phyloP scores from a whole-genome alignment of 2,113 vertebrate species.

The Xerus inauris region DNA sequence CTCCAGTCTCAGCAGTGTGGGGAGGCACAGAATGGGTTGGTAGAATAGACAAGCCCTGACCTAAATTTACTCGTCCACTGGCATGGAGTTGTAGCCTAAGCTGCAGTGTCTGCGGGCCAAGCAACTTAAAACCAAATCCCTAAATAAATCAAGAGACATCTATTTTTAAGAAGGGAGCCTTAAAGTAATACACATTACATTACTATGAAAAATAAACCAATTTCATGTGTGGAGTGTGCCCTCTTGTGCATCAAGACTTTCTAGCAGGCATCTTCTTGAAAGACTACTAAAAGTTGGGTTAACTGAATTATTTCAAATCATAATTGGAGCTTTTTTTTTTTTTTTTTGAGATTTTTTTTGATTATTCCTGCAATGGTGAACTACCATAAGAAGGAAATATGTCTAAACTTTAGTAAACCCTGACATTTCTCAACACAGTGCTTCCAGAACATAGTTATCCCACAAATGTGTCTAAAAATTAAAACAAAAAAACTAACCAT shows the following conservation, averaged over 20 bases:
- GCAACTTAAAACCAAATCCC: constrained; percentile 14
- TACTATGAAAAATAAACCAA: not conserved
- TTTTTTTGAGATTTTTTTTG: not conserved
- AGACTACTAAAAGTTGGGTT: not conserved
- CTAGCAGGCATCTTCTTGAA: constrained; percentile 52
- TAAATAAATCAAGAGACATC: not conserved
- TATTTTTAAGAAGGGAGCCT: not conserved
- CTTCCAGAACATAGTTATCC: not conserved
- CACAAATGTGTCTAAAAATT: not conserved
- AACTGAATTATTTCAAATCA: not conserved
- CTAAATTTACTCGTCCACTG: not conserved
- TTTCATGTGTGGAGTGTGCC: constrained; percentile 39
- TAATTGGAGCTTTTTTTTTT: not conserved
- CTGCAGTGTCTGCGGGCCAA: not conserved
- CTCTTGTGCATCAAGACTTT: constrained; percentile 63
- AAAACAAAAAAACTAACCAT: not conserved
- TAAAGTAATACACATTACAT: not conserved
- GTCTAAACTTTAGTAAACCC: not conserved
- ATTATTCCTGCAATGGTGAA: not conserved
- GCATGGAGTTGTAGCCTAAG: not conserved
- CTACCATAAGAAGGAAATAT: not conserved
- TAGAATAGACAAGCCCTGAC: constrained; percentile 20
- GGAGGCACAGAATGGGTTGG: not conserved
- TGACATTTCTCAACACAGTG: not conserved
- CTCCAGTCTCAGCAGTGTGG: too few relatives aligned